Percentiles rank a stretch among this genome's conserved stretches.
These are phyloP conservation scores for Edolisoma coerulescens DNA, from an alignment of 2,113 vertebrate species.

Conservation along the genomic window DNA sequence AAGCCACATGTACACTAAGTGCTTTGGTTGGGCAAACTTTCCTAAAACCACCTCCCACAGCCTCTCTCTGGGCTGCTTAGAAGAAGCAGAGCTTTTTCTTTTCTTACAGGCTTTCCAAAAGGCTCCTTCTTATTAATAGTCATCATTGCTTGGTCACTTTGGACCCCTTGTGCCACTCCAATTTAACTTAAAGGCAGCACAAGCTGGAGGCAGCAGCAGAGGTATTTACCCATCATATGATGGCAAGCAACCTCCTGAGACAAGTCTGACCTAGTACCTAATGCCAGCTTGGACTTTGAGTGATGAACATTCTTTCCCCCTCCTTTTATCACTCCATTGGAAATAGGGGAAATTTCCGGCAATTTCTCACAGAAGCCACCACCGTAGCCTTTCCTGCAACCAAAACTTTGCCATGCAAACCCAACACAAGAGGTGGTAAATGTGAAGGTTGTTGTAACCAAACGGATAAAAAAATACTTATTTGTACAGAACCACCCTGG, in stretches of 20 bases:
- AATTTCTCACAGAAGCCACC: not conserved
- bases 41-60: not conserved
- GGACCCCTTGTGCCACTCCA: not conserved
- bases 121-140: not conserved
- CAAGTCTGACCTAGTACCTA: not conserved
- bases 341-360: not conserved
- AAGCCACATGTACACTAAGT: not conserved
- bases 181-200: not conserved
- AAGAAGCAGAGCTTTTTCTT: not conserved
- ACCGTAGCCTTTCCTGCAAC: not conserved
- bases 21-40: not conserved
- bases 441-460: not conserved
- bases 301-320: not conserved
- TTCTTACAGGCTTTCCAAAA: not conserved
- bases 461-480: not conserved
- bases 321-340: not conserved
- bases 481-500: not conserved
- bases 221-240: not conserved
- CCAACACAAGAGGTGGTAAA: not conserved
- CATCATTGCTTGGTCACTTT: not conserved
- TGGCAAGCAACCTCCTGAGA: not conserved
- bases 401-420: not conserved
- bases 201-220: not conserved
- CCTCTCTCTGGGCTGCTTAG: not conserved
- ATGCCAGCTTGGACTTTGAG: not conserved